These are phyloP conservation scores for Podarcis lilfordi DNA, from an alignment of 2,797 vertebrate genomes.

Conservation along the genomic window DNA sequence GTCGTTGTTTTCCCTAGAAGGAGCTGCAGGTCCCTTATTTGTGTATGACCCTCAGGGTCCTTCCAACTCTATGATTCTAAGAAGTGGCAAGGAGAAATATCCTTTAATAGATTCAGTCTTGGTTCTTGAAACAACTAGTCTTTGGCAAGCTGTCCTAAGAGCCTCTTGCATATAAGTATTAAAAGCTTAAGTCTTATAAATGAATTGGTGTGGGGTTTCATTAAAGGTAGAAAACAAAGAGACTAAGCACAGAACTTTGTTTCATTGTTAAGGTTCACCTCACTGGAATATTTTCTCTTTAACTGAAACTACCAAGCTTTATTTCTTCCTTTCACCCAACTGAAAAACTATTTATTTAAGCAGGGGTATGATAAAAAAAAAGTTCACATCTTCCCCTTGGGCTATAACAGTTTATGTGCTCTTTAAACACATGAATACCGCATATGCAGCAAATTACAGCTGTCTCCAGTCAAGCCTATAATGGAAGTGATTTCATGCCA, in stretches of 20 bases:
- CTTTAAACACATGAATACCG: neutral
- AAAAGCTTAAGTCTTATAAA: no score
- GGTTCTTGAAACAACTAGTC: neutral
- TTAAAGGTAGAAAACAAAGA: neutral
- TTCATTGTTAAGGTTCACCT: neutral
- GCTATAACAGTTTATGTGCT: neutral
- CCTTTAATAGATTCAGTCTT: neutral
- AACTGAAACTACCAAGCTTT: neutral
- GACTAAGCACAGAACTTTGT: neutral
- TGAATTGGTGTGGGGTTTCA: neutral
- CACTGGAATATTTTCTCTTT: neutral
- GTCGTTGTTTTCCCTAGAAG: no score
- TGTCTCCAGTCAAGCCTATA: neutral
- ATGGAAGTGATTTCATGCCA: constrained; percentile 6
- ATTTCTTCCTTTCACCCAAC: neutral
- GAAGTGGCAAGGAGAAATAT: neutral
- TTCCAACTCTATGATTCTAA: no score
- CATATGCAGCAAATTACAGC: neutral
- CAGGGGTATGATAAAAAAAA: neutral
- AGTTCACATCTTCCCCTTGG: neutral
- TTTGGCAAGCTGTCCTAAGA: no score
- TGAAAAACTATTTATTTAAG: neutral
- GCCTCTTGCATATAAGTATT: no score
- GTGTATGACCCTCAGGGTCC: no score
- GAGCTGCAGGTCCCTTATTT: no score